Evolutionary conservation across 2,113 vertebrate species (phyloP).

Genomic region (Pithys albifrons): DNA sequence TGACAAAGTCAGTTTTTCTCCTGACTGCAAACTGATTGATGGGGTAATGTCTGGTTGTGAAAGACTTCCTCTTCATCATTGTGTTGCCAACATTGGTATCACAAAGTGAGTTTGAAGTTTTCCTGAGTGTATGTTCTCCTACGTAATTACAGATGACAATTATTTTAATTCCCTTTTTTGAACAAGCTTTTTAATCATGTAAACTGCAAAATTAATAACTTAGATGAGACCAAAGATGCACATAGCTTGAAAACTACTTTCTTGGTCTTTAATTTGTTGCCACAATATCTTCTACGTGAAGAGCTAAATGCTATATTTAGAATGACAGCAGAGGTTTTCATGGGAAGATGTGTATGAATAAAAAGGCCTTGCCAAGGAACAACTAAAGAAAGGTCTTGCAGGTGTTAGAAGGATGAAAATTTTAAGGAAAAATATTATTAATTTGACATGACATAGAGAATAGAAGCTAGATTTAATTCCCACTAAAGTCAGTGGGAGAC

Average conservation of each 20-base stretch:
- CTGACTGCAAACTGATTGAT: slow-evolving; percentile 75
- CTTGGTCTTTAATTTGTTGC: slow-evolving; percentile 5
- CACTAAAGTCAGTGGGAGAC: not conserved
- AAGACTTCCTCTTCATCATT: slow-evolving; percentile 69
- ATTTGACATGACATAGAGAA: not conserved
- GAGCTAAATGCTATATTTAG: not conserved
- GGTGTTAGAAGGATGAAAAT: not conserved
- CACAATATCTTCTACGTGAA: not conserved
- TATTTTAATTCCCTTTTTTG: slow-evolving; percentile 37
- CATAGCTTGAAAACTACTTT: not conserved
- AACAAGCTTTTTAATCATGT: slow-evolving; percentile 47
- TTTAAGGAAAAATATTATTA: not conserved
- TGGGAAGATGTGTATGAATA: not conserved
- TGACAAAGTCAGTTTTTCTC: slow-evolving; percentile 81
- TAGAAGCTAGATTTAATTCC: not conserved
- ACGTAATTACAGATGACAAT: slow-evolving; percentile 67
- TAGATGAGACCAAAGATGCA: slow-evolving; percentile 11
- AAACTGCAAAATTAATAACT: slow-evolving; percentile 36
- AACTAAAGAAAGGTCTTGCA: not conserved
- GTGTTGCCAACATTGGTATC: slow-evolving; percentile 25
- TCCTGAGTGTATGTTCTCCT: slow-evolving; percentile 33
- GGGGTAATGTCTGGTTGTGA: slow-evolving; percentile 59
- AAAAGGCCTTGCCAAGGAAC: not conserved
- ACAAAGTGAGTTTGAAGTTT: slow-evolving; percentile 64
- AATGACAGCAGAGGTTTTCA: slow-evolving; percentile 37